A percentile compares a stretch with the other conserved stretches of the same genome.
Evolutionary conservation across 2,113 vertebrate species (phyloP).

Genomic region (Limnothrissa miodon): DNA sequence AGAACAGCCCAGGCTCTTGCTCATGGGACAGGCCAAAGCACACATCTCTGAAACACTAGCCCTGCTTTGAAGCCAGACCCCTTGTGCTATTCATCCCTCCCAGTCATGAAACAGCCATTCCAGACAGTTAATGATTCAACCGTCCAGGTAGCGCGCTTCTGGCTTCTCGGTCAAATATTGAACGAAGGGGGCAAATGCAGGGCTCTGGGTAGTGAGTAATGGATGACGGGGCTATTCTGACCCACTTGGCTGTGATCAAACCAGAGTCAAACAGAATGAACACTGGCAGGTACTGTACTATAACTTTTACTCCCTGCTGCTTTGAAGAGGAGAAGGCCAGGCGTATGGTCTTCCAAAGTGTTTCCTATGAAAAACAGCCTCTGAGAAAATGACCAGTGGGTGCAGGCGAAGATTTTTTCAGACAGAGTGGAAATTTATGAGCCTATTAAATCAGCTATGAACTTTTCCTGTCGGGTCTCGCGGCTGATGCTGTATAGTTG

Average conservation of each 20-base stretch:
- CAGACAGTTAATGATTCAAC: slow-evolving; percentile 21
- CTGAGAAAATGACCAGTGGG: not conserved
- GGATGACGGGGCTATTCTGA: slow-evolving; percentile 7
- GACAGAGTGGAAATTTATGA: slow-evolving; percentile 31
- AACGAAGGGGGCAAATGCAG: not conserved
- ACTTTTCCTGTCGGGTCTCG: not conserved
- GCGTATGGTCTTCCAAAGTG: not conserved
- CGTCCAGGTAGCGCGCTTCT: not conserved
- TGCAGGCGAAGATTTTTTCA: not conserved
- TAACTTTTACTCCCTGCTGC: not conserved
- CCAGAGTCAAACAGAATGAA: not conserved
- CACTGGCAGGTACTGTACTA: not conserved
- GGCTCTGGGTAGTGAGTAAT: slow-evolving; percentile 23
- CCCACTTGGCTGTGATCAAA: slow-evolving; percentile 30
- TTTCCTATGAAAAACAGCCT: not conserved
- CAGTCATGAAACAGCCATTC: not conserved
- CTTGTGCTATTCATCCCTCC: not conserved
- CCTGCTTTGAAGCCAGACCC: not conserved
- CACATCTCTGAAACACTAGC: not conserved
- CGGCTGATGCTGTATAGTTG: slow-evolving; percentile 5
- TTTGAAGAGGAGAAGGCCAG: slow-evolving; percentile 15
- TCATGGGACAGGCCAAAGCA: not conserved
- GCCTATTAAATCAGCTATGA: slow-evolving; percentile 24
- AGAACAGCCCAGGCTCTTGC: slow-evolving; percentile 25
- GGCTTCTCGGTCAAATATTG: not conserved